Conservation (phyloP, 2,888 invertebrate species). For the Leucozona laternaria region DNA sequence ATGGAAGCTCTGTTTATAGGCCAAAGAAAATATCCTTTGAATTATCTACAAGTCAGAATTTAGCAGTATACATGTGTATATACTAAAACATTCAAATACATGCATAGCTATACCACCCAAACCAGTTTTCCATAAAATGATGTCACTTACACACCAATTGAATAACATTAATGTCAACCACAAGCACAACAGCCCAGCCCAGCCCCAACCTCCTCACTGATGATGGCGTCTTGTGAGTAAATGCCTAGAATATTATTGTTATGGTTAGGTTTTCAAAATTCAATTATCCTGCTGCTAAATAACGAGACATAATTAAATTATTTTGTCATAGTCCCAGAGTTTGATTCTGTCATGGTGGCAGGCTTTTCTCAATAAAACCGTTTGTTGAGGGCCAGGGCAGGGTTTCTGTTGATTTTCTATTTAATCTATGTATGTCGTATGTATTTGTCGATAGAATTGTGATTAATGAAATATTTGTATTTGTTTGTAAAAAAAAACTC, state of each 20-base stretch:
- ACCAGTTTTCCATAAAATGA: slow-evolving; percentile 58
- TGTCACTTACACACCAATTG: slow-evolving; percentile 66
- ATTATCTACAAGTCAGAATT: slow-evolving; percentile 19
- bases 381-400: background rate
- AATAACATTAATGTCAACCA: slow-evolving; percentile 66
- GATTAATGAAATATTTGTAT: background rate
- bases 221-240: background rate
- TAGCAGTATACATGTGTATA: background rate
- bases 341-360: slow-evolving; percentile 48
- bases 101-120: no score
- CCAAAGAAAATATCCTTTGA: slow-evolving; percentile 11
- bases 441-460: slow-evolving; percentile 14
- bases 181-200: slow-evolving; percentile 9
- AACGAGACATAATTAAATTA: slow-evolving; percentile 68
- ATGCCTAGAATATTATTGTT: slow-evolving; percentile 24
- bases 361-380: background rate
- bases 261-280: slow-evolving; percentile 52
- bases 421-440: background rate
- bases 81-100: no score
- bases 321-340: slow-evolving; percentile 46
- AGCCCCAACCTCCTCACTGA: background rate
- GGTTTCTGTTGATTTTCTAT: slow-evolving; percentile 2
- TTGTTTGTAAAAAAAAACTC: background rate
- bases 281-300: slow-evolving; percentile 68
- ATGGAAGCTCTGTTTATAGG: background rate